Percentiles rank a stretch among this genome's conserved stretches.
phyloP scores from a whole-genome alignment of 2,888 invertebrate genomes.

The Halocaridina rubra region DNA sequence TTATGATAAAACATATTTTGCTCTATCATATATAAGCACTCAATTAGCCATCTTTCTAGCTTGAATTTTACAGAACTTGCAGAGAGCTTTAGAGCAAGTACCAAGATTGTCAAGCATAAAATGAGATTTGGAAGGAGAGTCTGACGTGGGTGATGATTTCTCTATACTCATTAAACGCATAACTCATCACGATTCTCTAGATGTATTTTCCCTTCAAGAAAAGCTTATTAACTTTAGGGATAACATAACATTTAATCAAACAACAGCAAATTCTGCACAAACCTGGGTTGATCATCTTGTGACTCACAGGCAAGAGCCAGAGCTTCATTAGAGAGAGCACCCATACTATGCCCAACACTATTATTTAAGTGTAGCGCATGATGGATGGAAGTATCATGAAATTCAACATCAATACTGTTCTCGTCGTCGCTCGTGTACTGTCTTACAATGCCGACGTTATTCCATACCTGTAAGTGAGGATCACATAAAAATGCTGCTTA shows the following conservation, averaged over 20 bases:
- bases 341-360: constrained; percentile 86
- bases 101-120: constrained; percentile 44
- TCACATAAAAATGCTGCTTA: too few species aligned
- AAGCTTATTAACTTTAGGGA: neutral
- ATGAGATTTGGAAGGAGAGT: constrained; percentile 6
- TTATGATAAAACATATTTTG: too few species aligned
- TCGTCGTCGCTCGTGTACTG: constrained; percentile 81
- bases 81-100: neutral
- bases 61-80: constrained; percentile 23
- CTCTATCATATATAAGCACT: too few species aligned
- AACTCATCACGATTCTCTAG: constrained; percentile 25
- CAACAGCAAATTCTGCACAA: neutral
- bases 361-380: constrained; percentile 92
- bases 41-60: too few species aligned
- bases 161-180: constrained; percentile 58
- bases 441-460: constrained; percentile 89
- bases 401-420: constrained; percentile 92
- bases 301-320: constrained; percentile 79
- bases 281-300: constrained; percentile 70
- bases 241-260: neutral
- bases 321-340: constrained; percentile 83
- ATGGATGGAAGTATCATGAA: constrained; percentile 90
- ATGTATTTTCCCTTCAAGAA: neutral
- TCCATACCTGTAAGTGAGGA: constrained; percentile 78
- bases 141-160: neutral